Percentiles rank a stretch among this genome's conserved stretches.
Conservation (phyloP, 2,888 invertebrate genomes). For the Amblyteles armatorius region DNA sequence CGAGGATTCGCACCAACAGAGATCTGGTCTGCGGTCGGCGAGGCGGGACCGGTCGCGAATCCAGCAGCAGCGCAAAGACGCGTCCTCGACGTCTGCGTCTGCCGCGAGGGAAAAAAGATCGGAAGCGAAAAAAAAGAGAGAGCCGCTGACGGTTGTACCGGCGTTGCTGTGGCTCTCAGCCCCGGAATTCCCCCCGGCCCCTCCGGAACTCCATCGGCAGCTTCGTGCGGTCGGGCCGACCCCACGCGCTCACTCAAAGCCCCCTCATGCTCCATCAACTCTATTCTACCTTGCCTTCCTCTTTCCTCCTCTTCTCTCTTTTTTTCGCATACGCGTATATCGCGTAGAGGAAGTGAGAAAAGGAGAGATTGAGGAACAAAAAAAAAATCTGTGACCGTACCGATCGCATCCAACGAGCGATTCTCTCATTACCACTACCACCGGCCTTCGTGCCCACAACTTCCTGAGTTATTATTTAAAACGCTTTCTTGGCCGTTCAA, state of each 20-base stretch:
- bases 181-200: conserved; percentile 36
- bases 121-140: conserved; percentile 52
- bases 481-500: conserved; percentile 26
- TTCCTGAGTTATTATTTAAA: conserved; percentile 11
- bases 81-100: conserved; percentile 42
- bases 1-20: conserved; percentile 40
- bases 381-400: conserved; percentile 13
- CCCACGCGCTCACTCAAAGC: conserved; percentile 37
- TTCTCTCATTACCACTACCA: conserved; percentile 16
- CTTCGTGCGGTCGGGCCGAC: conserved; percentile 22
- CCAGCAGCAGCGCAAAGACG: not conserved
- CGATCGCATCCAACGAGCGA: conserved; percentile 37
- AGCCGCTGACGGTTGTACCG: conserved; percentile 28
- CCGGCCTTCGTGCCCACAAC: conserved; percentile 1
- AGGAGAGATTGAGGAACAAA: not conserved
- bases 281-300: conserved; percentile 32
- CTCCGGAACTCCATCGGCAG: conserved; percentile 30
- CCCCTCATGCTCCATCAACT: conserved; percentile 34
- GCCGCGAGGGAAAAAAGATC: conserved; percentile 42
- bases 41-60: conserved; percentile 36
- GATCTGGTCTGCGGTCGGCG: conserved; percentile 15
- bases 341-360: conserved; percentile 6
- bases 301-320: conserved; percentile 8
- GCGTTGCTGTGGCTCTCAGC: conserved; percentile 28
- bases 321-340: conserved; percentile 22